Evolutionary conservation across 2,888 invertebrate genomes (phyloP), one percentile per base, ranked within the genome.

Genomic region (Nyleta sp.): DNA sequence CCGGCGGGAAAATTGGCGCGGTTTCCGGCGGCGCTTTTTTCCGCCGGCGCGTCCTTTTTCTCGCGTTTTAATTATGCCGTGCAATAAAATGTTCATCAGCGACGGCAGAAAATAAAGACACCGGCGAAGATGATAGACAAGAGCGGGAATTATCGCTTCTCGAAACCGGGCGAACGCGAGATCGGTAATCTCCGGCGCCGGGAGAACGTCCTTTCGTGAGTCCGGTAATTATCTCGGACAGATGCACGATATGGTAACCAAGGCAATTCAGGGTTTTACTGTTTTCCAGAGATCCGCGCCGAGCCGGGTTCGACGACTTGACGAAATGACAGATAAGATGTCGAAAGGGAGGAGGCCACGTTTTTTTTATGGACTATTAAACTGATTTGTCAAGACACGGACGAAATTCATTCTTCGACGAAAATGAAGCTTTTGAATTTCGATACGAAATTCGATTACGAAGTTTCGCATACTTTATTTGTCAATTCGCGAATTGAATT

Each of bases 211-310:
- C 82, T 83, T 73, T 77, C 82, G 83, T 82, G 84, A 85, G 82
- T 80, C 78, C 73, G 78, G 82, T 82, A 84, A 85, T 84, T 84
- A 85, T 83, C 81, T 80, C 72, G 55, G 78, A 78, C 81, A 80
- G 78, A 78, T 81, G 55, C 53, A 74, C 75, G 73, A 71, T 78
- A 76, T 78, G 75, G 76, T 81, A 70, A 72, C 71, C 68, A 13
- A 64, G 59, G 72, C 48, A 53, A 70, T 73, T 79, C 67, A 28
- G 40, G 35, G 33, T 73, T 73, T 78, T 79, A 79, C 74, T 46
- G 71, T 71, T 79, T 75, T 72, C 67, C 67, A 60, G 62, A 64
- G 74, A 80, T 74, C 57, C 38, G 55, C 17, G 40, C 57, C 22
- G 50, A 17, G 42, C 24, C 24, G 72, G 70, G 65, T 80, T 70